Base-by-base conservation (phyloP, 2,797 vertebrate species). In the Rhadinocentrus ornatus region DNA sequence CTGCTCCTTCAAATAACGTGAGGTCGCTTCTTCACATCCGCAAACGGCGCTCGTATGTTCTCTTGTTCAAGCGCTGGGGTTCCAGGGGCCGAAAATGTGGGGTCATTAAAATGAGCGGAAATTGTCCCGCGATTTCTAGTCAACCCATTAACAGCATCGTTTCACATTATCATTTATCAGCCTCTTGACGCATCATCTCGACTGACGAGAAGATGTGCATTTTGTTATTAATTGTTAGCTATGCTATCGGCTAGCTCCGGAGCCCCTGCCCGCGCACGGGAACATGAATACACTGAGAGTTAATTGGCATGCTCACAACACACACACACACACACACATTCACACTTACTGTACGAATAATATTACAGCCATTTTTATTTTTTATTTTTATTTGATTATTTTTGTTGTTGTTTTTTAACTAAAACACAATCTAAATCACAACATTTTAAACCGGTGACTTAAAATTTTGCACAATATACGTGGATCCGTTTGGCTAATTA, bases 201-300 rank as follows among this genome's bases (percentile, higher is more conserved):
- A 24, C 35, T 1, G 24, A 37, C 7, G 34, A 55, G 75, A 55
- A 78, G 1, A 68, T 24, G 6, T 4, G 53, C 78, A 75, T 83
- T 82, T 78, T 77, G 63, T 41, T 60, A 8, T 57, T 59, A 59
- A 75, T 8, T 44, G 85, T 57, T 80, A 83, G 88, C 73, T 81
- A 78, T n/a, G 88, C 90, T 86, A 69, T 29, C 48, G 32, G 90
- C 87, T 92, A 93, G 88, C 88, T 65, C 48, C 32, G 24, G 73
- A 83, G 77, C 70, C 59, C 31, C 78, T 82, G 76, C 76, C 88
- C 86, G 86, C 83, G 78, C 91, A 91, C 93, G 87, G 92, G 92
- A 94, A 94, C 92, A 92, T 92, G 93, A 92, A 94, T 93, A 92
- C 77, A 41, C 48, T 62, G 84, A 56, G 41, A 81, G 56, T 87